Evolutionary conservation across 2,113 vertebrate genomes (phyloP).

Genomic region (Corapipo altera): DNA sequence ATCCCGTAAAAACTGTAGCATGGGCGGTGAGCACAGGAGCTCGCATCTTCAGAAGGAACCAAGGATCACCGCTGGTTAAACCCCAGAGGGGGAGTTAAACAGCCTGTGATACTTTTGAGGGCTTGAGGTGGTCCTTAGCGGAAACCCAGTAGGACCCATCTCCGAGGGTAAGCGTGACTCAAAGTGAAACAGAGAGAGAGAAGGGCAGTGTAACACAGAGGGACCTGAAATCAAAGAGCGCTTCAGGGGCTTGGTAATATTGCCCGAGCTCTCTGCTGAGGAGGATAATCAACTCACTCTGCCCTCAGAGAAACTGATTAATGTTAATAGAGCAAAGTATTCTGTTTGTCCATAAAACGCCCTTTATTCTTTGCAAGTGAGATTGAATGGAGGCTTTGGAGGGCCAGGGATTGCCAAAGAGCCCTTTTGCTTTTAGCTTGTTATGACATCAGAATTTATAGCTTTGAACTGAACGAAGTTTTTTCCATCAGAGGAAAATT

Average conservation of each 20-base stretch:
- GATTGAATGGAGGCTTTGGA: neutral
- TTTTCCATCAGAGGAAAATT: neutral
- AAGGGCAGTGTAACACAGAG: no score
- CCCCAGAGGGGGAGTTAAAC: neutral
- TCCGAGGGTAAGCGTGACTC: neutral
- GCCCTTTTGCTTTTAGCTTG: neutral
- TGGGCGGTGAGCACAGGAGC: fast-evolving
- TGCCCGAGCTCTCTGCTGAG: neutral
- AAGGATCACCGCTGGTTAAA: fast-evolving
- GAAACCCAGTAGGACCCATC: fast-evolving
- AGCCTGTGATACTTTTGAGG: fast-evolving
- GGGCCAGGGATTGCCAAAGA: neutral
- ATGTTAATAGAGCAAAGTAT: neutral
- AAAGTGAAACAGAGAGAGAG: fast-evolving
- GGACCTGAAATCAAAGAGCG: neutral
- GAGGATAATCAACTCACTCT: neutral
- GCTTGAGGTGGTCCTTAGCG: neutral
- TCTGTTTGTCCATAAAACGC: fast-evolving
- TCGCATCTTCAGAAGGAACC: fast-evolving
- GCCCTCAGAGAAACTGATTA: neutral
- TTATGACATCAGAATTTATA: neutral
- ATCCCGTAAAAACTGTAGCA: fast-evolving
- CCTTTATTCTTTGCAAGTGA: neutral
- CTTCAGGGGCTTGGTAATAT: no score
- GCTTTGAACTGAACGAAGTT: neutral